These are phyloP conservation scores for Melanotaenia boesemani DNA, from an alignment of 2,797 vertebrate genomes.

Conservation along the genomic window DNA sequence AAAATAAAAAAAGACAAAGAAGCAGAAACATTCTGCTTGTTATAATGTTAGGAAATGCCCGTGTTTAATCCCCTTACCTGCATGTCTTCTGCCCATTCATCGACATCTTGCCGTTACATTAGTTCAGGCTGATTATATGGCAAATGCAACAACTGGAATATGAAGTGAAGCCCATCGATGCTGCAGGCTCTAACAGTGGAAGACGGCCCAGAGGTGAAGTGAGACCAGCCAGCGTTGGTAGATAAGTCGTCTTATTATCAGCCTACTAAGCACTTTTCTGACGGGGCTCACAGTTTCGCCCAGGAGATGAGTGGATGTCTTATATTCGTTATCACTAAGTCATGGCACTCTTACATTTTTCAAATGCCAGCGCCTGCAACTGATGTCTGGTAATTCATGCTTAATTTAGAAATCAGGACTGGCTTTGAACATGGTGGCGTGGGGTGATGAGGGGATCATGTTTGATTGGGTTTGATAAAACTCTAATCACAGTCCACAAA, in stretches of 20 bases:
- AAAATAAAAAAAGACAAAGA: neutral
- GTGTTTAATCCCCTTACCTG: slow-evolving; percentile 7
- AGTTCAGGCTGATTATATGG: slow-evolving; percentile 49
- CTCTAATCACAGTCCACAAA: slow-evolving; percentile 49
- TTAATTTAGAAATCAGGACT: slow-evolving; percentile 41
- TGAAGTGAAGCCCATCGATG: slow-evolving; percentile 49
- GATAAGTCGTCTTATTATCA: slow-evolving; percentile 78
- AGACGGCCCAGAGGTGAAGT: slow-evolving; percentile 67
- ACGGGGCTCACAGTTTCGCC: slow-evolving; percentile 62
- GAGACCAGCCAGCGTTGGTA: slow-evolving; percentile 61
- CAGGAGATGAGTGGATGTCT: slow-evolving; percentile 63
- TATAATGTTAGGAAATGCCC: neutral
- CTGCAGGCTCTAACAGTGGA: slow-evolving; percentile 46
- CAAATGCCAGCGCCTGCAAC: slow-evolving; percentile 29
- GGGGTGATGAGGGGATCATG: slow-evolving; percentile 46
- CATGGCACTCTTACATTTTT: slow-evolving; percentile 48
- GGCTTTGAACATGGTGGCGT: slow-evolving; percentile 46
- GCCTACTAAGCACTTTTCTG: slow-evolving; percentile 75
- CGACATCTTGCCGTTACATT: slow-evolving; percentile 29
- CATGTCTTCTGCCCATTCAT: slow-evolving; percentile 16
- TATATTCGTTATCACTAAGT: slow-evolving; percentile 64
- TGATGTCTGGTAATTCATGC: slow-evolving; percentile 50
- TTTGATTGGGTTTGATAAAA: slow-evolving; percentile 68
- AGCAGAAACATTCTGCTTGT: slow-evolving; percentile 4
- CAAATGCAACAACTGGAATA: slow-evolving; percentile 44